Evolutionary conservation across 2,888 invertebrate species (phyloP).

Genomic region (Tiliacea aurago): DNA sequence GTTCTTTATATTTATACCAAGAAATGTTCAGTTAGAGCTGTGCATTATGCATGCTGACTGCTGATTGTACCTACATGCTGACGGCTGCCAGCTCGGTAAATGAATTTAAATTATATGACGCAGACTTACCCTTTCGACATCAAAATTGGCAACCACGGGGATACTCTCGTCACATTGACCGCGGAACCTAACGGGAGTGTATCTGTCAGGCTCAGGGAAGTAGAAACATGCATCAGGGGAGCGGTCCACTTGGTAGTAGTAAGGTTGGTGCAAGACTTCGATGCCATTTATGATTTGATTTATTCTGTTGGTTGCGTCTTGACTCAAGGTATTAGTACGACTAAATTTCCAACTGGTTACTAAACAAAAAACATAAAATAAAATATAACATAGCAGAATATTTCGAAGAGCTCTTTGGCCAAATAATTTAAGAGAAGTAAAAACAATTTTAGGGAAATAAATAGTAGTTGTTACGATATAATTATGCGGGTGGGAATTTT

Average conservation of each 20-base stretch:
- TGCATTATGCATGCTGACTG: not conserved
- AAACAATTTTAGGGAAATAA: not conserved
- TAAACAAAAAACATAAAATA: conserved; percentile 40
- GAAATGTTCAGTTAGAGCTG: not conserved
- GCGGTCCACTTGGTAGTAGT: conserved; percentile 69
- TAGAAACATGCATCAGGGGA: conserved; percentile 66
- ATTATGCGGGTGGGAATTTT: not conserved
- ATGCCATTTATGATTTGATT: conserved; percentile 65
- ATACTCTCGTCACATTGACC: conserved; percentile 56
- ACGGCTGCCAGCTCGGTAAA: not conserved
- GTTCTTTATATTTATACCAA: too few species aligned
- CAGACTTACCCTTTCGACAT: conserved; percentile 57
- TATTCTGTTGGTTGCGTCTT: conserved; percentile 64
- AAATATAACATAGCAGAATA: not conserved
- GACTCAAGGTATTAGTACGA: conserved; percentile 66
- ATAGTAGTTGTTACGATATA: not conserved
- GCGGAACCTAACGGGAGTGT: conserved; percentile 53
- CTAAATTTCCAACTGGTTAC: conserved; percentile 81
- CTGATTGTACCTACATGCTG: not conserved
- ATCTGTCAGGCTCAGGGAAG: conserved; percentile 55
- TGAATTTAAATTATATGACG: not conserved
- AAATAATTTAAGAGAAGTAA: not conserved
- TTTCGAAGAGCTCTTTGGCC: accelerated
- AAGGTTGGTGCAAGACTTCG: conserved; percentile 71
- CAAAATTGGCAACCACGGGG: conserved; percentile 51